Evolutionary conservation across 2,797 vertebrate species (phyloP).

Genomic region (Falco biarmicus): DNA sequence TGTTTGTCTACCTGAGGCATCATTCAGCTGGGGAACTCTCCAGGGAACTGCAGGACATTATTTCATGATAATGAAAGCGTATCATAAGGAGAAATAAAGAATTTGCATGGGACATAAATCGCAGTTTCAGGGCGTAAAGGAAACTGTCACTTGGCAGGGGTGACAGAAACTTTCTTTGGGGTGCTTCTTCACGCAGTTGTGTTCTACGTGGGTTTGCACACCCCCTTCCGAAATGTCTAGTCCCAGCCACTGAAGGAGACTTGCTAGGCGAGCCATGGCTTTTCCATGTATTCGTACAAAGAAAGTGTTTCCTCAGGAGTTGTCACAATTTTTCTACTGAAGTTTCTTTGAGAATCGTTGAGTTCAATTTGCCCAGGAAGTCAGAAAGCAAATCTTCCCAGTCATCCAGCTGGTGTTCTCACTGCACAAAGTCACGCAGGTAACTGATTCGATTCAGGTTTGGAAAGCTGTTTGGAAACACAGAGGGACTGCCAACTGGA

Average conservation of each 20-base stretch:
- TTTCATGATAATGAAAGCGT: background rate
- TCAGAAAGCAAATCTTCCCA: background rate
- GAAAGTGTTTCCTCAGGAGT: background rate
- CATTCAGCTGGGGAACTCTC: background rate
- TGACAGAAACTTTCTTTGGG: background rate
- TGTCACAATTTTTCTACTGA: background rate
- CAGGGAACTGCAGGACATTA: background rate
- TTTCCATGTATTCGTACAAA: background rate
- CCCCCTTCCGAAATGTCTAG: background rate
- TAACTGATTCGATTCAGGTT: background rate
- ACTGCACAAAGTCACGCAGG: background rate
- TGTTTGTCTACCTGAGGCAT: background rate
- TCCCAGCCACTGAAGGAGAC: background rate
- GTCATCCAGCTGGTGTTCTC: background rate
- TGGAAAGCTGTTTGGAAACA: constrained; percentile 51
- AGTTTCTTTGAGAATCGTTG: background rate
- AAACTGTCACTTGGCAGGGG: background rate
- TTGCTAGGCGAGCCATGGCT: no score
- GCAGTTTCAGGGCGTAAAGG: background rate
- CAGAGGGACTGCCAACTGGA: background rate
- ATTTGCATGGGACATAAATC: background rate
- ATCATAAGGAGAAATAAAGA: background rate
- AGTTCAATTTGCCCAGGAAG: background rate
- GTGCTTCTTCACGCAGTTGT: background rate
- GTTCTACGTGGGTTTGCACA: background rate